Percentiles rank a stretch among this genome's conserved stretches.
phyloP scores from a whole-genome alignment of 1,140 invertebrate genomes.

The Melipona quadrifasciata region DNA sequence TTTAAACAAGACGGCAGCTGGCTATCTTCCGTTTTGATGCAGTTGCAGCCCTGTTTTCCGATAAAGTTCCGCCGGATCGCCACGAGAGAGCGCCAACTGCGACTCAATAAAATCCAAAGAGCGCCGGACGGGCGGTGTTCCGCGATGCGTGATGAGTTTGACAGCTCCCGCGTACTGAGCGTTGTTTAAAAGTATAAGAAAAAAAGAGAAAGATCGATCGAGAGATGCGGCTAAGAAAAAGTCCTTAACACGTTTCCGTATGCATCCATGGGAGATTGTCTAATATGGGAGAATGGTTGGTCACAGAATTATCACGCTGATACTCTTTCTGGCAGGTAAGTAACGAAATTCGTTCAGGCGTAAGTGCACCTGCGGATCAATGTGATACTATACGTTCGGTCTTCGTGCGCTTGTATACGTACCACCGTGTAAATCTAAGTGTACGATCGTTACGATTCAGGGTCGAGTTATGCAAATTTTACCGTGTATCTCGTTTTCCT shows the following conservation, averaged over 20 bases:
- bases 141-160: slow-evolving; percentile 67
- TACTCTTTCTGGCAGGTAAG: slow-evolving; percentile 74
- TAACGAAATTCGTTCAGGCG: slow-evolving; percentile 14
- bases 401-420: slow-evolving; percentile 38
- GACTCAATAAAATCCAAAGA: slow-evolving; percentile 61
- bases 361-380: slow-evolving; percentile 56
- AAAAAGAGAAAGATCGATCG: slow-evolving; percentile 31
- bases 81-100: slow-evolving; percentile 9
- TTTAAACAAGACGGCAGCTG: slow-evolving; percentile 10
- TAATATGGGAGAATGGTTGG: slow-evolving; percentile 78
- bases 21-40: slow-evolving; percentile 23
- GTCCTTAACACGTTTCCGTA: slow-evolving; percentile 52
- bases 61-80: slow-evolving; percentile 6
- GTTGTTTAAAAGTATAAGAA: slow-evolving; percentile 13
- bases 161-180: slow-evolving; percentile 46
- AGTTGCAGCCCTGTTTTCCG: slow-evolving; percentile 39
- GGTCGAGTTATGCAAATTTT: slow-evolving; percentile 66
- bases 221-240: slow-evolving; percentile 49
- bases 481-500: slow-evolving; percentile 28
- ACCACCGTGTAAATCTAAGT: slow-evolving; percentile 43
- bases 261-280: slow-evolving; percentile 40
- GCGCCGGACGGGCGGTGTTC: slow-evolving; percentile 67
- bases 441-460: slow-evolving; percentile 66
- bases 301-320: slow-evolving; percentile 69
- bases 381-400: slow-evolving; percentile 38